These are phyloP conservation scores for Promerops cafer DNA, from an alignment of 2,113 vertebrate species.

Conservation along the genomic window DNA sequence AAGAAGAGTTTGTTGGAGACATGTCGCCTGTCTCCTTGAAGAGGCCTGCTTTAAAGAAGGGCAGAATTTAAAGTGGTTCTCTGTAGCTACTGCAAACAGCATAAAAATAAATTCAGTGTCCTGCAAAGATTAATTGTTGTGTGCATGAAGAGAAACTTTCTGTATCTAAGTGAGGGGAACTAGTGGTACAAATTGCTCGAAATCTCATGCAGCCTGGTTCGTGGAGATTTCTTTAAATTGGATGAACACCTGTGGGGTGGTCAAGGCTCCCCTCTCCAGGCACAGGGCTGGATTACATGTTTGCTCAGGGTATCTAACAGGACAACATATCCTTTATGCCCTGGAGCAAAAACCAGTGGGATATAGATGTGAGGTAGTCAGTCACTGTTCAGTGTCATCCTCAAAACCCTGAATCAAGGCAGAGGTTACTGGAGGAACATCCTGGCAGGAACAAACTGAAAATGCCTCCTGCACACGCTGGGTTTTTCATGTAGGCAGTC, in stretches of 20 bases:
- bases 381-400: neutral
- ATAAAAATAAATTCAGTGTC: neutral
- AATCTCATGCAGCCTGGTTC: neutral
- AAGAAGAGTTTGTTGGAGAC: neutral
- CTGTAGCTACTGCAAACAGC: neutral
- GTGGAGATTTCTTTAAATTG: neutral
- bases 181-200: neutral
- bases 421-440: neutral
- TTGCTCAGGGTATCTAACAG: neutral
- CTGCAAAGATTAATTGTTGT: neutral
- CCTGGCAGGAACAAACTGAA: neutral
- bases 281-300: neutral
- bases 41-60: neutral
- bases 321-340: neutral
- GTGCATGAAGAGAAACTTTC: neutral
- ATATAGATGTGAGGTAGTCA: neutral
- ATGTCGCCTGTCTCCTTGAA: neutral
- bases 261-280: neutral
- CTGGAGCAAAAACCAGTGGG: neutral
- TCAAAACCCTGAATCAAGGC: neutral
- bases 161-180: neutral
- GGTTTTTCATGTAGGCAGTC: neutral
- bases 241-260: neutral
- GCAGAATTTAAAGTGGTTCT: neutral
- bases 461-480: neutral